Percentiles rank a stretch among this genome's conserved stretches.
These are phyloP conservation scores for Muntiacus reevesi DNA, from an alignment of 2,113 vertebrate species.

Conservation along the genomic window DNA sequence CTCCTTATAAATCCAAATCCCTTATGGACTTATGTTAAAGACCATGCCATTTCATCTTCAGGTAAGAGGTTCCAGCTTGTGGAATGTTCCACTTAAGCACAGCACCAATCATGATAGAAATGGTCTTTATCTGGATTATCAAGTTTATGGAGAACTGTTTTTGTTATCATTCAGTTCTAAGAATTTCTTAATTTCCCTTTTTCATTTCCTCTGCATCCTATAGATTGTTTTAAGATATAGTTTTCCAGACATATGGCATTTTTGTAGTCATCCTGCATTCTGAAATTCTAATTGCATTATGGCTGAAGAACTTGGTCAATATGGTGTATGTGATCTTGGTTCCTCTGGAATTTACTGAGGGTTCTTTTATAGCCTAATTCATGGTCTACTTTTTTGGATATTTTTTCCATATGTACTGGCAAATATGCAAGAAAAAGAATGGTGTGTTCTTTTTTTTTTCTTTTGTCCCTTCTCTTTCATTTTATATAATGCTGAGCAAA, in stretches of 20 bases:
- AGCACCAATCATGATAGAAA: fast-evolving
- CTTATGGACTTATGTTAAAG: neutral
- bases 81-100: fast-evolving
- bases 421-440: neutral
- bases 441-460: neutral
- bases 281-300: neutral
- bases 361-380: conserved; percentile 42
- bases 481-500: neutral
- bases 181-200: conserved; percentile 8
- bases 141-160: fast-evolving
- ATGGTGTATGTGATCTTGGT: neutral
- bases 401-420: conserved; percentile 28
- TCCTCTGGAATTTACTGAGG: conserved; percentile 36
- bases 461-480: neutral
- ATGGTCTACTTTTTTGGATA: neutral
- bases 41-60: neutral
- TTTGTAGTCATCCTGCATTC: neutral
- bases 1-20: neutral
- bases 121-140: fast-evolving
- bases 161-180: neutral
- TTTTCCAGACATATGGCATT: neutral
- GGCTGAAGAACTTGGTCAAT: neutral
- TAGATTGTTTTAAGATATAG: neutral
- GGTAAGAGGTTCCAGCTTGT: neutral
- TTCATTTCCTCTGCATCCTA: neutral